phyloP scores from a whole-genome alignment of 2,113 vertebrate genomes.

The Hydrochoerus hydrochaeris region DNA sequence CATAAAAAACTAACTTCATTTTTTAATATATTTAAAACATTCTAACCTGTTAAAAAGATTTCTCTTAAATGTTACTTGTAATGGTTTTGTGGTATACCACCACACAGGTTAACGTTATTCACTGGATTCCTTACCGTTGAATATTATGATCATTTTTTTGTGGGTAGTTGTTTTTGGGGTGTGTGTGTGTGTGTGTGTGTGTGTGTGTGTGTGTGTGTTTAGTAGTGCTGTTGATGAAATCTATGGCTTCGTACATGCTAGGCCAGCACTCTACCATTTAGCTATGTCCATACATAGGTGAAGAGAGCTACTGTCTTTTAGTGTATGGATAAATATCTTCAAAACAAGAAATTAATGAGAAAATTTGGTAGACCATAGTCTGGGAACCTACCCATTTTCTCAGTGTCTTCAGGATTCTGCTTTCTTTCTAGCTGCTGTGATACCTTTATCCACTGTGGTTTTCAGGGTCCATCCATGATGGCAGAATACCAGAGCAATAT shows the following conservation, averaged over 20 bases:
- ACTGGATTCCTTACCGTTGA: slow-evolving; percentile 15
- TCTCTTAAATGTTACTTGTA: slow-evolving; percentile 35
- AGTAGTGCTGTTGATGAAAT: background rate
- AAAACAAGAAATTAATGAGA: slow-evolving; percentile 6
- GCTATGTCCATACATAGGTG: background rate
- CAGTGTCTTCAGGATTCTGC: background rate
- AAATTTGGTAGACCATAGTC: background rate
- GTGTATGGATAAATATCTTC: background rate
- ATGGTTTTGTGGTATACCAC: background rate
- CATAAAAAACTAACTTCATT: slow-evolving; percentile 26
- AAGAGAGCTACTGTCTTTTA: slow-evolving; percentile 32
- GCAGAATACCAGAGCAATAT: background rate
- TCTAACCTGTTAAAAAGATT: slow-evolving; percentile 14
- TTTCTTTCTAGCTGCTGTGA: background rate
- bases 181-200: background rate
- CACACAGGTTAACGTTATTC: slow-evolving; percentile 27
- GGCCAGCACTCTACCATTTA: background rate
- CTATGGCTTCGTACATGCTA: background rate
- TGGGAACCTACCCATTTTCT: background rate
- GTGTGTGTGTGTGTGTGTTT: background rate
- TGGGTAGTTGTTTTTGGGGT: background rate
- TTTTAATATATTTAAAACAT: slow-evolving; percentile 56
- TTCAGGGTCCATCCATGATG: background rate
- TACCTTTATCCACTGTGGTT: background rate
- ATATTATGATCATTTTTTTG: background rate